These are phyloP conservation scores for Amniataba percoides DNA, from an alignment of 2,797 vertebrate genomes.

Conservation along the genomic window DNA sequence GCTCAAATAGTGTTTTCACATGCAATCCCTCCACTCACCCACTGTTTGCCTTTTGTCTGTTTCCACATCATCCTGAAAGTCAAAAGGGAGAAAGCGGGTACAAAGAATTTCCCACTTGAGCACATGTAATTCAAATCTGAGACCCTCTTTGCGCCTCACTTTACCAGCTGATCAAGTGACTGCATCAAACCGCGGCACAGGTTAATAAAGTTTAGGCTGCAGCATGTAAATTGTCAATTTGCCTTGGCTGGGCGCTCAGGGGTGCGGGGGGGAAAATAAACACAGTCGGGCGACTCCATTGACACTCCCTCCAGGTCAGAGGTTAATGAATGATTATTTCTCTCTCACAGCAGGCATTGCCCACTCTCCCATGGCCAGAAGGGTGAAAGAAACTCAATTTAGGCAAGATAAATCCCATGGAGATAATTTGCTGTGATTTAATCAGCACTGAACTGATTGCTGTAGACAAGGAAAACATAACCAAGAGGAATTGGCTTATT, in stretches of 20 bases:
- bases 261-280: constrained; percentile 19
- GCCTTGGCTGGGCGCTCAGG: constrained; percentile 51
- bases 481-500: constrained; percentile 82
- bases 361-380: constrained; percentile 77
- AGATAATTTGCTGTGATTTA: constrained; percentile 83
- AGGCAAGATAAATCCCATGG: constrained; percentile 76
- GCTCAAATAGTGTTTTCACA: constrained; percentile 58
- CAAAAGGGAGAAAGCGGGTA: constrained; percentile 7
- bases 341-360: constrained; percentile 80
- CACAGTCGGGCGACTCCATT: constrained; percentile 70
- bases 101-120: constrained; percentile 13
- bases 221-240: constrained; percentile 77
- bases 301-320: constrained; percentile 81
- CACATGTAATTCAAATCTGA: constrained; percentile 36
- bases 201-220: constrained; percentile 78
- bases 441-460: constrained; percentile 77
- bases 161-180: constrained; percentile 70
- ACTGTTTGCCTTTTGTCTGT: constrained; percentile 26
- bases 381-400: constrained; percentile 85
- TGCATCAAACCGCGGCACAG: constrained; percentile 50
- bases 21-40: constrained; percentile 19
- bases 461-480: constrained; percentile 80
- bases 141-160: constrained; percentile 16
- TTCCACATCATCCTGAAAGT: constrained; percentile 32
- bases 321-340: constrained; percentile 89